Evolutionary conservation across 2,888 invertebrate genomes (phyloP).

Genomic region (Drosophila mimetica): DNA sequence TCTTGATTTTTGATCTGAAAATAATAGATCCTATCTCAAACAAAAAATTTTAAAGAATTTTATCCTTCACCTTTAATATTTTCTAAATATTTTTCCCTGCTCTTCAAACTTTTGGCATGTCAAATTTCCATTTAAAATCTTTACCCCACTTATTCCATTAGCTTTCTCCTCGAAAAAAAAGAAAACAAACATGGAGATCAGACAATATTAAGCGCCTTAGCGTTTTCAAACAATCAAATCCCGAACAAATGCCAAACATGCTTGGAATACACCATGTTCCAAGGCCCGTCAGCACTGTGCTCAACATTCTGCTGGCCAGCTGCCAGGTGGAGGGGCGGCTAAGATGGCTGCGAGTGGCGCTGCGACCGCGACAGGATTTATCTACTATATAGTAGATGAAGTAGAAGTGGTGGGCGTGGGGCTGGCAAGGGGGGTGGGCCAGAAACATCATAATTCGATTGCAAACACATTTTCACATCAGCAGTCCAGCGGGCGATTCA

Average conservation of each 20-base stretch:
- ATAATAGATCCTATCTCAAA: too few species aligned
- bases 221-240: constrained; percentile 43
- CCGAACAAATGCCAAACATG: constrained; percentile 43
- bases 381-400: constrained; percentile 6
- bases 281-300: constrained; percentile 44
- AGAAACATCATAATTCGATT: constrained; percentile 68
- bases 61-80: too few species aligned
- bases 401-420: background rate
- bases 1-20: too few species aligned
- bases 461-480: constrained; percentile 58
- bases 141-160: constrained; percentile 4
- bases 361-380: constrained; percentile 31
- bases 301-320: constrained; percentile 41
- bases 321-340: constrained; percentile 37
- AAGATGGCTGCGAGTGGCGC: constrained; percentile 28
- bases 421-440: constrained; percentile 1
- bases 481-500: constrained; percentile 30
- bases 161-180: background rate
- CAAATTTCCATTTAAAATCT: background rate
- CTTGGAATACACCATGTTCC: constrained; percentile 21
- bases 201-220: constrained; percentile 27
- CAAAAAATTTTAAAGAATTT: background rate
- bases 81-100: background rate
- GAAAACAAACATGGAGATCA: constrained; percentile 15
- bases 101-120: background rate